Evolutionary conservation across 1,140 invertebrate genomes (phyloP).

Genomic region (Archivesica marissinica): DNA sequence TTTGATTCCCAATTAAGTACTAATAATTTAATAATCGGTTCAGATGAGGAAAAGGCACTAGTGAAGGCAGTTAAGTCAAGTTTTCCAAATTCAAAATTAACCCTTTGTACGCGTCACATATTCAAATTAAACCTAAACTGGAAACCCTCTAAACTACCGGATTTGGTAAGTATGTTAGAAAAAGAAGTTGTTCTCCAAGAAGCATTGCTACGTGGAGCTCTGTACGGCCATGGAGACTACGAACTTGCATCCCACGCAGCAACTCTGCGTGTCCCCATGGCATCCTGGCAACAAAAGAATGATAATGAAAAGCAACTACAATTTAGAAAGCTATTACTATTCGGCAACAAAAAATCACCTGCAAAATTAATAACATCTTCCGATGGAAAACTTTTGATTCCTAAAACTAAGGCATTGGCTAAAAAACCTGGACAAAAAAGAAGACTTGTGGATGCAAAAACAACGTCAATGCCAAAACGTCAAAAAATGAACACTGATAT

Average conservation of each 20-base stretch:
- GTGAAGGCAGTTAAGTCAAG: conserved; percentile 9
- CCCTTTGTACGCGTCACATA: conserved; percentile 24
- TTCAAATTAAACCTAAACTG: conserved; percentile 8
- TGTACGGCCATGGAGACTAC: conserved; percentile 10
- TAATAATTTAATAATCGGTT: conserved; percentile 17
- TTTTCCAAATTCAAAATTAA: conserved; percentile 13
- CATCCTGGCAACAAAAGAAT: not conserved
- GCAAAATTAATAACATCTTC: too few species aligned
- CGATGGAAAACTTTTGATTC: too few species aligned
- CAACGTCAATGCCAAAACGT: too few species aligned
- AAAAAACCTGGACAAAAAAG: too few species aligned
- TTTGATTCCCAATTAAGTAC: not conserved
- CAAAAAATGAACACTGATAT: too few species aligned
- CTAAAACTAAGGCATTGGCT: too few species aligned
- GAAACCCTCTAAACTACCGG: conserved; percentile 1
- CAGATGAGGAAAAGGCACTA: conserved; percentile 45
- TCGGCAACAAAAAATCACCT: too few species aligned
- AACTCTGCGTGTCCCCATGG: not conserved
- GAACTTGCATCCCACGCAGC: not conserved
- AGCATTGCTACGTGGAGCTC: not conserved
- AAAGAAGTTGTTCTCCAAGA: not conserved
- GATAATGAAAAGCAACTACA: too few species aligned
- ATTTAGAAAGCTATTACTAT: too few species aligned
- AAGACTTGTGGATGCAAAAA: too few species aligned
- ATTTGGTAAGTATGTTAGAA: not conserved